Conservation (phyloP, 2,888 invertebrate species). For the Pecten maximus region DNA sequence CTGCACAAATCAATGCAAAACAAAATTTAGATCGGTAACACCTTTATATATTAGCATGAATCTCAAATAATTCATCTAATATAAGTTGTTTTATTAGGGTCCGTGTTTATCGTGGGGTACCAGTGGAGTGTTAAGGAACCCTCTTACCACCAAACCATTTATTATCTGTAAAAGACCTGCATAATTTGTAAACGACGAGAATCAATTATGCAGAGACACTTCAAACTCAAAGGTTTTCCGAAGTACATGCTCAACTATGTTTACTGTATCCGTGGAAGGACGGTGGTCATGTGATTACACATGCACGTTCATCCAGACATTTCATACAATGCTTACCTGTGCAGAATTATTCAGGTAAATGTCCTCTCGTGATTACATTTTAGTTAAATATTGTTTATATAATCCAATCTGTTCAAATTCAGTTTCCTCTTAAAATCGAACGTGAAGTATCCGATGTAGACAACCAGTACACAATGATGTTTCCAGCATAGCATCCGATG, state of each 20-base stretch:
- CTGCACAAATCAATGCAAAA: too few relatives aligned
- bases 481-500: not conserved
- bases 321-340: constrained; percentile 6
- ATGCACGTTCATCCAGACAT: not conserved
- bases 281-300: not conserved
- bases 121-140: too few relatives aligned
- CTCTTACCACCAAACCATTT: too few relatives aligned
- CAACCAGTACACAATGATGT: not conserved
- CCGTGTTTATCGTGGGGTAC: too few relatives aligned
- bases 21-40: too few relatives aligned
- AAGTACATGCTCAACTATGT: not conserved
- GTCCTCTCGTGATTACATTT: not conserved
- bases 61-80: too few relatives aligned
- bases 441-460: not conserved
- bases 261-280: not conserved
- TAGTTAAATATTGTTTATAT: not conserved
- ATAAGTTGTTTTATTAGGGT: too few relatives aligned
- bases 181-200: not conserved
- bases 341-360: not conserved
- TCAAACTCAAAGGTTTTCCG: not conserved
- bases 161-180: too few relatives aligned
- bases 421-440: not conserved
- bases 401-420: not conserved
- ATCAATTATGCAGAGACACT: not conserved
- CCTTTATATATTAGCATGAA: too few relatives aligned